Percentiles rank a stretch among this genome's conserved stretches.
These are phyloP conservation scores for Electrophaes corylata DNA, from an alignment of 2,888 invertebrate genomes.

Conservation along the genomic window DNA sequence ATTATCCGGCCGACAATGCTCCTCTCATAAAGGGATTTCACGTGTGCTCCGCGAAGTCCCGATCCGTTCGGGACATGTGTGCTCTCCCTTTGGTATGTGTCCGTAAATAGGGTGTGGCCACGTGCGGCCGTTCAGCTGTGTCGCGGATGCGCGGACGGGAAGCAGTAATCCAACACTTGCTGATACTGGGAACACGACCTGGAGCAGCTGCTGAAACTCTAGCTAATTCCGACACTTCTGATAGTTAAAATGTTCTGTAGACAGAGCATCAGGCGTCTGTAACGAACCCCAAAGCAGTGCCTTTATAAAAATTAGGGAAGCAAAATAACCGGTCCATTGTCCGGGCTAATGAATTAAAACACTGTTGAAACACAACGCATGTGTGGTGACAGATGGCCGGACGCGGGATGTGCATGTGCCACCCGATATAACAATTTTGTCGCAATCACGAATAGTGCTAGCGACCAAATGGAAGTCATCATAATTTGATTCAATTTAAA, in stretches of 20 bases:
- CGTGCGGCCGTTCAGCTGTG: conserved; percentile 83
- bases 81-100: conserved; percentile 80
- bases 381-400: conserved; percentile 82
- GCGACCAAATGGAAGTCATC: conserved; percentile 50
- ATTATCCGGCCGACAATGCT: conserved; percentile 80
- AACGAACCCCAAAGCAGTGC: conserved; percentile 18
- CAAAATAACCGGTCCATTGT: conserved; percentile 67
- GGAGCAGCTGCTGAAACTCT: conserved; percentile 53
- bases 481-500: conserved; percentile 45
- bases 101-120: conserved; percentile 84
- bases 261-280: background rate
- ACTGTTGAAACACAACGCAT: conserved; percentile 74
- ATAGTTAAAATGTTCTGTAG: background rate
- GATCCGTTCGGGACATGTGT: conserved; percentile 83
- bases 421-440: conserved; percentile 69
- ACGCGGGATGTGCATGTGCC: conserved; percentile 72
- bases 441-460: conserved; percentile 58
- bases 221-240: conserved; percentile 1
- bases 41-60: conserved; percentile 82
- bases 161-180: conserved; percentile 80
- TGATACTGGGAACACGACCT: conserved; percentile 63
- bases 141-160: conserved; percentile 81
- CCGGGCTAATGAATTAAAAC: conserved; percentile 79
- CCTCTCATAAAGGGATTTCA: conserved; percentile 83
- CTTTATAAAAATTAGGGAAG: conserved; percentile 52